Conservation (phyloP, 2,113 vertebrate genomes). For the Phoenicopterus ruber region DNA sequence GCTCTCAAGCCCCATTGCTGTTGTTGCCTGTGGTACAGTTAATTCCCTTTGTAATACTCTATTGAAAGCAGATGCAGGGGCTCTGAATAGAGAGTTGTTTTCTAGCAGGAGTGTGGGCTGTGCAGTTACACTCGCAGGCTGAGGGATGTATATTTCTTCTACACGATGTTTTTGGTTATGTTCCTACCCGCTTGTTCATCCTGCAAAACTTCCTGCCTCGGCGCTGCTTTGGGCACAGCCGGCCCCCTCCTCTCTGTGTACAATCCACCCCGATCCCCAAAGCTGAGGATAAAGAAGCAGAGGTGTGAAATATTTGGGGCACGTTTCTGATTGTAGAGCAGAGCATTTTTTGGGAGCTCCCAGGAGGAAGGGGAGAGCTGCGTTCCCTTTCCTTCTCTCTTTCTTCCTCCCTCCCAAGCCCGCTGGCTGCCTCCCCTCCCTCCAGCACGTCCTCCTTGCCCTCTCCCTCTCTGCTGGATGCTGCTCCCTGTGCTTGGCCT, state of each 20-base stretch:
- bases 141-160: not conserved
- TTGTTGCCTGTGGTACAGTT: not conserved
- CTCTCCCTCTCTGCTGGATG: not conserved
- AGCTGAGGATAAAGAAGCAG: not conserved
- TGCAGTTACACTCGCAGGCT: not conserved
- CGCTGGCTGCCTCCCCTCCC: not conserved
- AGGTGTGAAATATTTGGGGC: not conserved
- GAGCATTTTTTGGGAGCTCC: not conserved
- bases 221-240: not conserved
- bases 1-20: not conserved
- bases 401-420: not conserved
- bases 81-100: not conserved
- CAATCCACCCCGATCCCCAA: not conserved
- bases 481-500: not conserved
- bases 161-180: not conserved
- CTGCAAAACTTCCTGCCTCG: not conserved
- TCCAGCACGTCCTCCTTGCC: not conserved
- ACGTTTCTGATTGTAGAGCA: not conserved
- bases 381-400: not conserved
- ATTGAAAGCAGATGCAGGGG: conserved; percentile 25
- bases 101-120: not conserved
- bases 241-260: not conserved
- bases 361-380: not conserved
- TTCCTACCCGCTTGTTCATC: not conserved
- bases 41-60: not conserved